Evolutionary conservation across 1,140 invertebrate species (phyloP).

Genomic region (Cyphomyrmex costatus): DNA sequence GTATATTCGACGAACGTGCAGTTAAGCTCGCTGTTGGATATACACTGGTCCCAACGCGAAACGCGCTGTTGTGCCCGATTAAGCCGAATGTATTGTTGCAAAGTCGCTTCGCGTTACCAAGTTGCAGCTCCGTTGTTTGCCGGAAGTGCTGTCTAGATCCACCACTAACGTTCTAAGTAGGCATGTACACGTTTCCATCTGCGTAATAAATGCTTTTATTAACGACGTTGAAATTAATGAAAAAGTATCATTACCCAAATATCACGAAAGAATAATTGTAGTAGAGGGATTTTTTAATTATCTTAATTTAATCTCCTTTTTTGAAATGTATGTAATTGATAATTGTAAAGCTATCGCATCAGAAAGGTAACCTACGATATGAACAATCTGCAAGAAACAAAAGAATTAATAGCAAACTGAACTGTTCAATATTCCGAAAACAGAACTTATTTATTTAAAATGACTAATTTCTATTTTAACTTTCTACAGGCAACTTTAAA

Average conservation of each 20-base stretch:
- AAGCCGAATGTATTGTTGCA: constrained; percentile 61
- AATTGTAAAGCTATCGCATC: not conserved
- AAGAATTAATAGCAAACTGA: too few species aligned
- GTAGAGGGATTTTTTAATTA: not conserved
- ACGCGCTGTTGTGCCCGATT: constrained; percentile 64
- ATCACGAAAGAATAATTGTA: not conserved
- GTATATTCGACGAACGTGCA: constrained; percentile 44
- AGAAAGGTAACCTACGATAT: not conserved
- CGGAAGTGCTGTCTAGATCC: constrained; percentile 47
- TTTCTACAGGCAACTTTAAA: too few species aligned
- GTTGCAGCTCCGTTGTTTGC: constrained; percentile 53
- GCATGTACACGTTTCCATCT: constrained; percentile 9
- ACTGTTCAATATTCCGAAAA: too few species aligned
- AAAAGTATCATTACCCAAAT: not conserved
- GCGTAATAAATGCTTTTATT: constrained; percentile 17
- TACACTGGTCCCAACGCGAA: constrained; percentile 24
- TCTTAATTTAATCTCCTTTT: not conserved
- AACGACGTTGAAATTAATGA: constrained; percentile 2
- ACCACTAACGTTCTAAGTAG: constrained; percentile 28
- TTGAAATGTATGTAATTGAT: not conserved
- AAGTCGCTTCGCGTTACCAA: constrained; percentile 57
- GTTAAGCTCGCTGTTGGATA: constrained; percentile 25
- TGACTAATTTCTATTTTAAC: too few species aligned
- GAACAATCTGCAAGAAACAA: too few species aligned
- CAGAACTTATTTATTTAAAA: too few species aligned